A percentile compares a stretch with the other conserved stretches of the same genome.
phyloP scores from a whole-genome alignment of 2,888 invertebrate genomes.

The Sarcophaga rosellei region DNA sequence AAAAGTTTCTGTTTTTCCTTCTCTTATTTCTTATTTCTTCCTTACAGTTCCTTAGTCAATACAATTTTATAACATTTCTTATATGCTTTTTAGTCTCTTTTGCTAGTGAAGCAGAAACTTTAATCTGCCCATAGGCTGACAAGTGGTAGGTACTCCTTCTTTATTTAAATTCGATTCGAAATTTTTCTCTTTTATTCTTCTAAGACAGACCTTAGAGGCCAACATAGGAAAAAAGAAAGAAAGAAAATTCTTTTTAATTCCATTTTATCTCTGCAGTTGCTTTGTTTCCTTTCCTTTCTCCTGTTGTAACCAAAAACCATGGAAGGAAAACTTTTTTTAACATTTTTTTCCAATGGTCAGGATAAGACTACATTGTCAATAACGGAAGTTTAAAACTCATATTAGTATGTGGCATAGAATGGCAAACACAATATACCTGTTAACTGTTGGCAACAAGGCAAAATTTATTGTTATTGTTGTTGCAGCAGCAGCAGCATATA shows the following conservation, averaged over 20 bases:
- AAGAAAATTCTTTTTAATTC: too few species aligned
- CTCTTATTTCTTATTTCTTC: too few species aligned
- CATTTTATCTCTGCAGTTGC: too few species aligned
- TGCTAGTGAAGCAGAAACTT: too few species aligned
- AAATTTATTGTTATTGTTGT: conserved; percentile 21
- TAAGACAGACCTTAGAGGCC: conserved; percentile 10
- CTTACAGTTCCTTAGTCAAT: too few species aligned
- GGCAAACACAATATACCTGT: conserved; percentile 44
- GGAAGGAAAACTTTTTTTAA: too few species aligned
- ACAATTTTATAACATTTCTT: too few species aligned
- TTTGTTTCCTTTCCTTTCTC: too few species aligned
- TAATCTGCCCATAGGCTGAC: conserved; percentile 44
- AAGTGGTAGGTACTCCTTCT: conserved; percentile 21
- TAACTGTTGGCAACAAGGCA: conserved; percentile 39
- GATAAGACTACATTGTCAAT: conserved; percentile 47
- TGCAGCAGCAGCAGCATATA: background rate
- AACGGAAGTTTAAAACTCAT: conserved; percentile 55
- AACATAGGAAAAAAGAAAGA: background rate
- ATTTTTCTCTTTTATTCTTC: background rate
- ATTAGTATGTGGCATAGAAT: background rate
- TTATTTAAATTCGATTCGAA: conserved; percentile 9
- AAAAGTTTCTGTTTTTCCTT: too few species aligned
- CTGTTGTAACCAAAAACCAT: too few species aligned
- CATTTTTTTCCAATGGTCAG: conserved; percentile 10
- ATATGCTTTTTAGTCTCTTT: too few species aligned